A percentile compares a stretch with the other conserved stretches of the same genome.
Conservation (phyloP, 2,113 vertebrate genomes). For the Pelecanoides urinatrix region DNA sequence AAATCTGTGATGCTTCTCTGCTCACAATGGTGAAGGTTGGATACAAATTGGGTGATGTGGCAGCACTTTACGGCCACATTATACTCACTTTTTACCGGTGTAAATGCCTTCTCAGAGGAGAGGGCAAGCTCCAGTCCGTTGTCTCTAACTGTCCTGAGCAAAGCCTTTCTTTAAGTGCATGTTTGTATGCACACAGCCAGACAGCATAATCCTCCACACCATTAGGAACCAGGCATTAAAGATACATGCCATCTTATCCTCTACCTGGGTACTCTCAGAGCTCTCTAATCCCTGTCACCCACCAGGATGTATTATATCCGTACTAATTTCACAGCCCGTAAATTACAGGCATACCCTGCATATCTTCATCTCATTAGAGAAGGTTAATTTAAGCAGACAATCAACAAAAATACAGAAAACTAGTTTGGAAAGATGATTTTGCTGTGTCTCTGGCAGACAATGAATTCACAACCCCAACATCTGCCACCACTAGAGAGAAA, state of each 20-base stretch:
- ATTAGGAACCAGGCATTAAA: not conserved
- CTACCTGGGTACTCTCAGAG: not conserved
- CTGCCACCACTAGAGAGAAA: constrained; percentile 68
- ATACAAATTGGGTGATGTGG: not conserved
- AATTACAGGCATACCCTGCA: constrained; percentile 63
- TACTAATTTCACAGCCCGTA: constrained; percentile 71
- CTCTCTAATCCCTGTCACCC: constrained; percentile 54
- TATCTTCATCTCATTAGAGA: constrained; percentile 71
- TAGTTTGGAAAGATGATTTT: constrained; percentile 51
- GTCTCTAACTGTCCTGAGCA: not conserved
- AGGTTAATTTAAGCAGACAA: constrained; percentile 78
- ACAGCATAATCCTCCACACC: not conserved
- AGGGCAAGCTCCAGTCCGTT: not conserved
- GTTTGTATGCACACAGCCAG: not conserved
- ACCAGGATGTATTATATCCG: constrained; percentile 45
- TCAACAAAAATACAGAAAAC: constrained; percentile 71
- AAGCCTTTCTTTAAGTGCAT: not conserved
- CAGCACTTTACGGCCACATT: not conserved
- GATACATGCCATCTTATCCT: not conserved
- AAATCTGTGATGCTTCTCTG: not conserved
- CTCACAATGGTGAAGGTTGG: not conserved
- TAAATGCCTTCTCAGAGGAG: not conserved
- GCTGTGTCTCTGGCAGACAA: constrained; percentile 54
- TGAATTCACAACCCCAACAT: constrained; percentile 70
- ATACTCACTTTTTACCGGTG: not conserved